Base-by-base conservation (phyloP, 2,888 invertebrate genomes). In the Ceratothoa steindachneri region DNA sequence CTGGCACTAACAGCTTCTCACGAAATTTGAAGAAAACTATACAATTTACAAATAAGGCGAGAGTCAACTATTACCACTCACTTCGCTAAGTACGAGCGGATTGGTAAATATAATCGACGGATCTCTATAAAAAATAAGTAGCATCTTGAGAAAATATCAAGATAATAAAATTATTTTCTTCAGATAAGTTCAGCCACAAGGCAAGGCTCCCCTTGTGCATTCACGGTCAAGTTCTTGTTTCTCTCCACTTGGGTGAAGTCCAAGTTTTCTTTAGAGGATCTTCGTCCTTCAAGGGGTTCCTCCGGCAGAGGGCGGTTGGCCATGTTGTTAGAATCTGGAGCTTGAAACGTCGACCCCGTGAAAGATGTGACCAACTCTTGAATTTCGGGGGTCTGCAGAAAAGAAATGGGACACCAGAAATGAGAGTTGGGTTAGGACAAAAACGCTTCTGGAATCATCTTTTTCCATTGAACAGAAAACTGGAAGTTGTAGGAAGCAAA, bases 321-420 rank as follows among this genome's bases (percentile, higher is more conserved):
- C 12, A 75, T 19, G 28, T 60, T 30, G 19, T 12, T n/a, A 29
- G 41, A 51, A 30, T 68, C 52, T 2, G 75, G 74, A 0, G 79
- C 74, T 70, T 79, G 79, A 76, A 79, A 79, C 27, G 79, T 79
- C 0, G 76, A 79, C 1, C 79, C 79, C 12, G 79, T 76, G 68
- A 76, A 77, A 22, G 76, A 73, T 15, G 76, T 77, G 7, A 73
- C 55, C 22, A 77, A 53, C 24, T 77, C 76, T 7, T 77, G 73
- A 55, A 73, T 73, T 15, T 77, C 76, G 30, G 71, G 68, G 51
- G 64, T 69, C 73, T 72, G 64, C 30, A 22, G 60, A 19, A 27
- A 27, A n/a, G 67, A 66, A 29, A 66, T 4, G 28, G n/a, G n/a
- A n/a, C n/a, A n/a, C n/a, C n/a, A n/a, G n/a, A n/a, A n/a, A n/a